phyloP scores from a whole-genome alignment of 2,113 vertebrate genomes.

The Epinephelus moara region DNA sequence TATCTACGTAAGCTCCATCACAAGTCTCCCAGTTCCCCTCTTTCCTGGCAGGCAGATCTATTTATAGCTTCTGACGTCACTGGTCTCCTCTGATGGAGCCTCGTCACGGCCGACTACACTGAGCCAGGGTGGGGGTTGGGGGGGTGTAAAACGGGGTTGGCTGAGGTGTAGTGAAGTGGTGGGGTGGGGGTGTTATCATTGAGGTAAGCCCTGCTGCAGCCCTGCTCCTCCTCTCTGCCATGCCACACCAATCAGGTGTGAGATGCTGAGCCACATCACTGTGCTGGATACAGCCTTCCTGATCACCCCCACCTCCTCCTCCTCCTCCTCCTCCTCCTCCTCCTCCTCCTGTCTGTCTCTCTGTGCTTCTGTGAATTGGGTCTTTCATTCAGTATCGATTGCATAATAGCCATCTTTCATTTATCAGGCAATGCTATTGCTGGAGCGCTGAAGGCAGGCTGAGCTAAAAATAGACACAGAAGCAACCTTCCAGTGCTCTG shows the following conservation, averaged over 20 bases:
- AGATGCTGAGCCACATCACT: constrained; percentile 62
- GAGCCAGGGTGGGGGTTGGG: constrained; percentile 24
- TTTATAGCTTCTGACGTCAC: constrained; percentile 79
- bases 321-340: background rate
- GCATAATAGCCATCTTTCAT: constrained; percentile 75
- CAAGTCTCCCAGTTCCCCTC: constrained; percentile 64
- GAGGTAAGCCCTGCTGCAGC: constrained; percentile 73
- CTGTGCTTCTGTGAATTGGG: constrained; percentile 59
- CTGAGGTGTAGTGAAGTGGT: constrained; percentile 16
- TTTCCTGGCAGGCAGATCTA: constrained; percentile 70
- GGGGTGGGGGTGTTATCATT: constrained; percentile 41
- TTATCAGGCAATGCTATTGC: constrained; percentile 67
- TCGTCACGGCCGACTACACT: constrained; percentile 67
- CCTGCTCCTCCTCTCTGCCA: constrained; percentile 8
- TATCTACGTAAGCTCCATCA: constrained; percentile 60
- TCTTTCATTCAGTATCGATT: constrained; percentile 74
- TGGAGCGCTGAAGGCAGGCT: constrained; percentile 54
- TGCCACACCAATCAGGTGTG: constrained; percentile 69
- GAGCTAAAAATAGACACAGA: constrained; percentile 74
- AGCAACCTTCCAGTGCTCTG: constrained; percentile 34
- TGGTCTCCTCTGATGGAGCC: constrained; percentile 69
- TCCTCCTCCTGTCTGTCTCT: constrained; percentile 16
- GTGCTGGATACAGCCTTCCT: constrained; percentile 63
- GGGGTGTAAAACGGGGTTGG: constrained; percentile 30
- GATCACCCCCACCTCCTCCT: background rate